Evolutionary conservation across 64 coral and sea anemone genomes (phyloP).

Genomic region (Catalaphyllia jardinei): DNA sequence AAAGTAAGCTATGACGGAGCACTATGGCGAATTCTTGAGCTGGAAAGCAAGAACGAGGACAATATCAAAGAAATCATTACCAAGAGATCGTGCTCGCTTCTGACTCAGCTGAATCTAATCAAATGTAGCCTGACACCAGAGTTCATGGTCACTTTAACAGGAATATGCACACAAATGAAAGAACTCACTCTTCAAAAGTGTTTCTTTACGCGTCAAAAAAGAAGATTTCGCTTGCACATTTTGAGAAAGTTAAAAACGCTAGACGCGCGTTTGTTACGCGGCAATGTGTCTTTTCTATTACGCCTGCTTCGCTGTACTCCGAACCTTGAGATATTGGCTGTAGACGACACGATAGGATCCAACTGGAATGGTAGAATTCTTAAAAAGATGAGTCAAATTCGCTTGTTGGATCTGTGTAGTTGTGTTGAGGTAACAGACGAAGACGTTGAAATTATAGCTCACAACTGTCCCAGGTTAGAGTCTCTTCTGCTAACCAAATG

Average conservation of each 20-base stretch:
- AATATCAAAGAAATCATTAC: conserved; percentile 20
- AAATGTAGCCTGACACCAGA: conserved; percentile 43
- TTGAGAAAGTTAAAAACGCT: conserved; percentile 23
- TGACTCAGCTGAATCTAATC: conserved; percentile 13
- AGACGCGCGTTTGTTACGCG: conserved; percentile 48
- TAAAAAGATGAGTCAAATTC: conserved; percentile 1
- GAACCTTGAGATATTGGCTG: conserved; percentile 51
- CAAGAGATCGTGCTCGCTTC: conserved; percentile 5
- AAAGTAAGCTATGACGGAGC: conserved; percentile 26
- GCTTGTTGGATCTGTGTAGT: conserved; percentile 46
- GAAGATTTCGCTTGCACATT: not conserved
- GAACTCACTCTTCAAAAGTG: conserved; percentile 39
- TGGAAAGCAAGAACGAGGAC: not conserved
- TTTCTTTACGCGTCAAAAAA: conserved; percentile 31
- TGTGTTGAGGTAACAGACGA: conserved; percentile 43
- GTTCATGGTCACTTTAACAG: conserved; percentile 25
- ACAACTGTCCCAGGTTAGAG: conserved; percentile 36
- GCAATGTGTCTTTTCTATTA: conserved; percentile 21
- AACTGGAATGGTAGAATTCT: conserved; percentile 41
- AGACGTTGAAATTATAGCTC: conserved; percentile 21
- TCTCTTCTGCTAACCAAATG: conserved; percentile 51
- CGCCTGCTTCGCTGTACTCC: conserved; percentile 26
- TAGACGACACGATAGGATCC: conserved; percentile 43
- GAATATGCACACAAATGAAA: conserved; percentile 27
- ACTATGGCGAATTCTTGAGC: conserved; percentile 17